A percentile compares a stretch with the other conserved stretches of the same genome.
Conservation (phyloP, 2,797 vertebrate species). For the Cirrhinus molitorella region DNA sequence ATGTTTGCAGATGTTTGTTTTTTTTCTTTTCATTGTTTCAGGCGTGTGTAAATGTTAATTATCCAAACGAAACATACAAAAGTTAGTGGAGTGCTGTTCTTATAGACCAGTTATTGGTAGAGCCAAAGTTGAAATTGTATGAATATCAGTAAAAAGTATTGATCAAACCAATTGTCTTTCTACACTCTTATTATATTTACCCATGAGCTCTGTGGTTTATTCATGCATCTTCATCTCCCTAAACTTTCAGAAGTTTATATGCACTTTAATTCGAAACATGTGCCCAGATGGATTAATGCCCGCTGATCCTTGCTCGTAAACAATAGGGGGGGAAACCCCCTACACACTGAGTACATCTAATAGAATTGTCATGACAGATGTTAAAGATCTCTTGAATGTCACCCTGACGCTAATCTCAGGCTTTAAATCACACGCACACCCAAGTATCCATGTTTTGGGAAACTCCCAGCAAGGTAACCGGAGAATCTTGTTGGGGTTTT, state of each 20-base stretch:
- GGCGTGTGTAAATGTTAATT: too few species aligned
- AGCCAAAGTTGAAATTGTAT: too few species aligned
- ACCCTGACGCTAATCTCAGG: slow-evolving; percentile 68
- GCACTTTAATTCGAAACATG: slow-evolving; percentile 66
- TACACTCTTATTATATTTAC: slow-evolving; percentile 57
- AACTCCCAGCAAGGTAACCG: neutral
- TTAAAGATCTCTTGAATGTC: slow-evolving; percentile 67
- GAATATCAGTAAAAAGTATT: neutral
- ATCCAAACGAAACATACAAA: too few species aligned
- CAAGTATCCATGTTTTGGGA: slow-evolving; percentile 47
- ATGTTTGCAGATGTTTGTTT: too few species aligned
- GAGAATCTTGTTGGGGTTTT: slow-evolving; percentile 22
- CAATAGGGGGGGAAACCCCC: slow-evolving; percentile 58
- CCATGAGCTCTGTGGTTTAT: slow-evolving; percentile 53
- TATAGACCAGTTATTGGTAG: too few species aligned
- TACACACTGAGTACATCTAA: slow-evolving; percentile 53
- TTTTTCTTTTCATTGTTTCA: too few species aligned
- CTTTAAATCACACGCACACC: slow-evolving; percentile 61
- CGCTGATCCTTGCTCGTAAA: slow-evolving; percentile 63
- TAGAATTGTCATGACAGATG: slow-evolving; percentile 67
- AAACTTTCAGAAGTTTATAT: slow-evolving; percentile 50
- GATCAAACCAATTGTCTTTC: neutral
- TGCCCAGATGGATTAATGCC: slow-evolving; percentile 62
- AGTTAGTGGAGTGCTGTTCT: too few species aligned
- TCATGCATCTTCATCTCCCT: slow-evolving; percentile 59